Base-by-base conservation (phyloP, 1,140 invertebrate genomes). In the Cephus cinctus region DNA sequence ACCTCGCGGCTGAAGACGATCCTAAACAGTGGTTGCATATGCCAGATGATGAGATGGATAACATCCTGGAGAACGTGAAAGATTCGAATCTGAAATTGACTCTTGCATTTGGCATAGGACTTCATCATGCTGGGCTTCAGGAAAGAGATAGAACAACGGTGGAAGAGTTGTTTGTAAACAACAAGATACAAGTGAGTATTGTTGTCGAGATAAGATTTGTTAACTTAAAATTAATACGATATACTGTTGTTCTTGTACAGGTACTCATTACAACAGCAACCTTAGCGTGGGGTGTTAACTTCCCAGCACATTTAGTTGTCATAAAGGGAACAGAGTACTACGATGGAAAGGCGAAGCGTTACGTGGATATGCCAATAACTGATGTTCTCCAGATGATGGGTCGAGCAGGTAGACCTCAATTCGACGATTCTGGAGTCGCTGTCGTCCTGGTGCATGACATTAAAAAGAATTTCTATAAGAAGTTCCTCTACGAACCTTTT, bases 321-420 rank as follows among this genome's bases (percentile, higher is more conserved):
- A 80, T 87, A 19, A 83, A 82, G 59, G 93, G 93, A 36, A 99
- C 98, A 1, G 98, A 99, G 76, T 99, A 96, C 76, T 99, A 89
- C 72, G 97, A 99, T 76, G 96, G 95, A 5, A 98, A 98, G 69
- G 85, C 85, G 3, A 91, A 94, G 65, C 85, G 95, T 62, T 99
- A 99, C 74, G 93, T 98, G 2, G 97, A 99, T 61, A 99, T 99
- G 88, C 98, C 98, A 1, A 98, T 99, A 38, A 99, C 97, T 1
- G 96, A 97, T 81, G 88, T 99, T 1, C 78, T 99, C 18, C 97
- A 99, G 78, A 99, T 99, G 98, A 98, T 98, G 87, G 97, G 97
- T 3, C 80, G 97, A 50, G 97, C 97, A 48, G 97, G 97, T 4
- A 80, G 98, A 49, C 98, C 97, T 2, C 89, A 96, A 79, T 99